These are phyloP conservation scores for Eurosta solidaginis DNA, from an alignment of 1,140 invertebrate species.

Conservation along the genomic window DNA sequence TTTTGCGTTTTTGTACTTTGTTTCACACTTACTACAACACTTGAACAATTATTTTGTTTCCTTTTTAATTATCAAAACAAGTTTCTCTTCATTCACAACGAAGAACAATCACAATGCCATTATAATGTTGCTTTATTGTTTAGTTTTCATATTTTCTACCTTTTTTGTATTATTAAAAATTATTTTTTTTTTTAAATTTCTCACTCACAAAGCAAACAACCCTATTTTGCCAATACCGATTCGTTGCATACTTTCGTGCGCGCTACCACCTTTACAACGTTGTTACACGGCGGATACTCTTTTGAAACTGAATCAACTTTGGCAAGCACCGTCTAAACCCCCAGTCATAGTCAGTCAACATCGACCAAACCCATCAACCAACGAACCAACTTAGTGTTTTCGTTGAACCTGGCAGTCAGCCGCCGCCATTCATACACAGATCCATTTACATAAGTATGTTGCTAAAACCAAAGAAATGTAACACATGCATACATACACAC, in stretches of 20 bases:
- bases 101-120: too few relatives aligned
- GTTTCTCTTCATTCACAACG: too few relatives aligned
- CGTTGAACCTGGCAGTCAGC: neutral
- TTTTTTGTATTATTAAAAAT: constrained; percentile 27
- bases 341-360: constrained; percentile 5
- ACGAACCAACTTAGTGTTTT: neutral
- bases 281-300: constrained; percentile 52
- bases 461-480: constrained; percentile 28
- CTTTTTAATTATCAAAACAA: too few relatives aligned
- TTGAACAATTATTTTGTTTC: too few relatives aligned
- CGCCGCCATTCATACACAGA: neutral
- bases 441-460: constrained; percentile 31
- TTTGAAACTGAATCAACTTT: constrained; percentile 60
- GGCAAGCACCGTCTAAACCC: constrained; percentile 37
- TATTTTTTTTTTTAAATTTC: constrained; percentile 9
- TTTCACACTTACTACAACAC: too few relatives aligned
- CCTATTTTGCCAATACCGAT: constrained; percentile 16
- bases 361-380: neutral
- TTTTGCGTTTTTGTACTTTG: too few relatives aligned
- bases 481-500: neutral
- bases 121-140: too few relatives aligned
- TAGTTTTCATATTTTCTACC: neutral
- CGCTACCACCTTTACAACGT: constrained; percentile 42
- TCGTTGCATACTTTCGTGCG: neutral
- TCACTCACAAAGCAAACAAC: neutral